phyloP scores from a whole-genome alignment of 2,113 vertebrate species.

The Leucoraja erinaceus region DNA sequence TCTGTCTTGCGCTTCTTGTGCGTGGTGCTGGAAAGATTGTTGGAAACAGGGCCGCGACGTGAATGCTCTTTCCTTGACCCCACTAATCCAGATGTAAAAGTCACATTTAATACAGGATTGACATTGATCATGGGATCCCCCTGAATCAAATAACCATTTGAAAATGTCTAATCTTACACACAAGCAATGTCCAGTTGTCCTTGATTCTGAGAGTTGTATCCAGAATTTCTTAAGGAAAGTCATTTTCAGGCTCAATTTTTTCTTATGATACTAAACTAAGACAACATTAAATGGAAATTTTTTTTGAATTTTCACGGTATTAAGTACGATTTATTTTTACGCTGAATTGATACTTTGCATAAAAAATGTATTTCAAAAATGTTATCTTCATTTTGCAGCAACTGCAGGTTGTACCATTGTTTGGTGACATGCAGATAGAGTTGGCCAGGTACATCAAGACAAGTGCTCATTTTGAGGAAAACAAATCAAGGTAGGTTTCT shows the following conservation, averaged over 20 bases:
- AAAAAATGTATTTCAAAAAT: not conserved
- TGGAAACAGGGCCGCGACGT: no score
- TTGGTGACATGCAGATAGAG: constrained; percentile 98
- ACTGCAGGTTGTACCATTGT: constrained; percentile 90
- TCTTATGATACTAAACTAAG: not conserved
- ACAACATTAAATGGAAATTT: not conserved
- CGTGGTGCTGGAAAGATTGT: no score
- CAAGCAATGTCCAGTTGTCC: not conserved
- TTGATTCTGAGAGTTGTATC: not conserved
- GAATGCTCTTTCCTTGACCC: no score
- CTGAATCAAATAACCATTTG: not conserved
- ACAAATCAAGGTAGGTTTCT: constrained; percentile 82
- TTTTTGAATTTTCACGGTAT: not conserved
- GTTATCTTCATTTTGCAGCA: constrained; percentile 63
- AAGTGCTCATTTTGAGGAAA: constrained; percentile 95
- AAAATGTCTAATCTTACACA: not conserved
- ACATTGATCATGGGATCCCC: not conserved
- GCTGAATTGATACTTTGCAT: not conserved
- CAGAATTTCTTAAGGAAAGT: not conserved
- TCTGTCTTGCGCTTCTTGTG: no score
- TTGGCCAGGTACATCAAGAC: constrained; percentile 95
- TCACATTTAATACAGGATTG: not conserved
- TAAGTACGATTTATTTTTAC: not conserved
- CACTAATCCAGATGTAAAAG: not conserved
- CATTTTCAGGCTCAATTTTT: not conserved